Conservation (phyloP, 1,140 invertebrate genomes). For the Copidosoma floridanum region DNA sequence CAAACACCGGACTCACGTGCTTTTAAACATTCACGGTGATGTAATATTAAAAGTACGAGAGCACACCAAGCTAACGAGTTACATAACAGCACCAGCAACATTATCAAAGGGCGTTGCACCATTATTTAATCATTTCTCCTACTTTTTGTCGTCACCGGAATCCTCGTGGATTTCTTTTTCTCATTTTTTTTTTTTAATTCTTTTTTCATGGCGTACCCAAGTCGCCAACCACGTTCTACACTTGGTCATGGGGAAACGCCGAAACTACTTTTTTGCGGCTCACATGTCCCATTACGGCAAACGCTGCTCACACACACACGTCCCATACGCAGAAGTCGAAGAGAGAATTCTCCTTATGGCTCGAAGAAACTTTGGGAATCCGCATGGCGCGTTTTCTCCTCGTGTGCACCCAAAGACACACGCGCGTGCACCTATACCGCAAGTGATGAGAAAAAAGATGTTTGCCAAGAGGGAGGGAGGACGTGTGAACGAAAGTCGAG, state of each 20-base stretch:
- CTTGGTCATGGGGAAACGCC: conserved; percentile 13
- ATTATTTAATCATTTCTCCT: too few relatives aligned
- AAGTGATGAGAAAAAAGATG: conserved; percentile 1
- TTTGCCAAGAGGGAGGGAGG: too few relatives aligned
- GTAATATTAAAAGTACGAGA: too few relatives aligned
- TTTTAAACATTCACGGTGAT: too few relatives aligned
- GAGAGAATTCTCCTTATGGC: conserved; percentile 11
- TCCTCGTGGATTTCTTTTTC: conserved; percentile 8
- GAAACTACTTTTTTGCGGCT: background rate
- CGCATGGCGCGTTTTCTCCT: conserved; percentile 18
- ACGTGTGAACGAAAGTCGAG: conserved; percentile 35
- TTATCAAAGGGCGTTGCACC: too few relatives aligned
- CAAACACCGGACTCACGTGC: too few relatives aligned
- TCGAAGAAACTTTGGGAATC: conserved; percentile 13
- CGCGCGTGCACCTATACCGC: too few relatives aligned
- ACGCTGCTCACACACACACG: background rate
- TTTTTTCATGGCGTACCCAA: too few relatives aligned
- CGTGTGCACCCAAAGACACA: background rate
- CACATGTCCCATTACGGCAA: too few relatives aligned
- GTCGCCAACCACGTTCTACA: too few relatives aligned
- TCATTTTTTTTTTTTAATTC: too few relatives aligned
- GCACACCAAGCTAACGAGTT: background rate
- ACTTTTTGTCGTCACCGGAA: background rate
- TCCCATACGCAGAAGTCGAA: background rate
- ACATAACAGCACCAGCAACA: too few relatives aligned